Evolutionary conservation across 2,797 vertebrate species (phyloP).

Genomic region (Crenichthys baileyi): DNA sequence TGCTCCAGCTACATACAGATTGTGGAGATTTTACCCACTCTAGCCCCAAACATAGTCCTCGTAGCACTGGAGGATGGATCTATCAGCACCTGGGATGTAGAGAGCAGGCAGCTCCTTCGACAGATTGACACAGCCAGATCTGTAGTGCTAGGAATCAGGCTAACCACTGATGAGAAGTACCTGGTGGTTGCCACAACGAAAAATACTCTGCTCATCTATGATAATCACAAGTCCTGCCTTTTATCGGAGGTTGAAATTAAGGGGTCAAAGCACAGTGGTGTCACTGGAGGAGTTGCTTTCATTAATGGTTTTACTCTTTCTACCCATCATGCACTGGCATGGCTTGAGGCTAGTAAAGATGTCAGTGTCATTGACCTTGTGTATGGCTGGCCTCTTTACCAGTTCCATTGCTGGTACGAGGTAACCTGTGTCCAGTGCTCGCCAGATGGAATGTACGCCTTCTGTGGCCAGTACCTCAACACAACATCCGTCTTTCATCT

Average conservation of each 20-base stretch:
- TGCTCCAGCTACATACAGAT: conserved; percentile 96
- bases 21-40: conserved; percentile 94
- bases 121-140: conserved; percentile 96
- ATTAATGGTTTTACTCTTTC: conserved; percentile 98
- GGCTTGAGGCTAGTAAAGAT: conserved; percentile 98
- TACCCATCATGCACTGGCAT: conserved; percentile 93
- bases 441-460: conserved; percentile 93
- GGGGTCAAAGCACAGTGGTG: conserved; percentile 91
- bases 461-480: conserved; percentile 98
- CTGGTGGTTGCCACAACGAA: conserved; percentile 97
- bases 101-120: conserved; percentile 90
- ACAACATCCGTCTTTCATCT: conserved; percentile 94
- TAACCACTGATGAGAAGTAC: conserved; percentile 94
- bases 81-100: conserved; percentile 98
- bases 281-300: conserved; percentile 88
- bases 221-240: conserved; percentile 98
- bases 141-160: conserved; percentile 94
- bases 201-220: conserved; percentile 96
- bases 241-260: conserved; percentile 98
- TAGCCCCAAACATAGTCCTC: conserved; percentile 92
- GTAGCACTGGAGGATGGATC: conserved; percentile 96
- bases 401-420: conserved; percentile 99
- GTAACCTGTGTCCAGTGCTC: conserved; percentile 98
- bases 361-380: conserved; percentile 96
- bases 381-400: conserved; percentile 97